Base-by-base conservation (phyloP, 1,140 invertebrate genomes). In the Drosophila kanapiae region DNA sequence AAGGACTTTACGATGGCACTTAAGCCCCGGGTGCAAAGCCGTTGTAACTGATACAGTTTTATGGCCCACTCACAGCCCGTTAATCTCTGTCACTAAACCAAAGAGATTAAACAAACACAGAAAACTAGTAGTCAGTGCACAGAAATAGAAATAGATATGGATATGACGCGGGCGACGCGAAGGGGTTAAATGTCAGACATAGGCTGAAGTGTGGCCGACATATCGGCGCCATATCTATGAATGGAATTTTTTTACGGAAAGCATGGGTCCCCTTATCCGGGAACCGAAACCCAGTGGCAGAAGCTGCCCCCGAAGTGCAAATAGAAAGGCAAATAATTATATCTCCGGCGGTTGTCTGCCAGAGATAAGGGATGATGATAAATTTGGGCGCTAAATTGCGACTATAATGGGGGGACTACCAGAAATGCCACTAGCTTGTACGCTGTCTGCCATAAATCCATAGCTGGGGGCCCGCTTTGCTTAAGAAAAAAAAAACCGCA, bases 351-450 rank as follows among this genome's bases (percentile, higher is more conserved):
- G n/a, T 43, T 38, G 82, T 70, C 75, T 64, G 65, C 27, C 42
- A 37, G 72, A 83, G 80, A 86, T 86, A 86, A 78, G 79, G 31
- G 27, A 67, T 60, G 45, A 48, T 86, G 45, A 54, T 86, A 78
- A 70, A 78, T 65, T 69, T 67, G 5, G 47, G 35, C 23, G 60
- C 6, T 61, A 58, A 80, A 64, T 75, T 70, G 72, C n/a, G 60
- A 13, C 43, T 9, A 16, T 61, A 29, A 57, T 18, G 51, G 51
- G 40, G 14, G 11, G 16, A 18, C 29, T 13, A 4, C 42, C 57
- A 76, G 29, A 43, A 51, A 18, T 29, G 18, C 47, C 45, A 71
- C 43, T 9, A n/a, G n/a, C 48, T 48, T 3, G 33, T 38, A 42
- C 23, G 14, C 38, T 40, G 27, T 38, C 23, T 6, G 51, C 18